phyloP scores from a whole-genome alignment of 1,140 invertebrate genomes.

The Drosophila setifemur region DNA sequence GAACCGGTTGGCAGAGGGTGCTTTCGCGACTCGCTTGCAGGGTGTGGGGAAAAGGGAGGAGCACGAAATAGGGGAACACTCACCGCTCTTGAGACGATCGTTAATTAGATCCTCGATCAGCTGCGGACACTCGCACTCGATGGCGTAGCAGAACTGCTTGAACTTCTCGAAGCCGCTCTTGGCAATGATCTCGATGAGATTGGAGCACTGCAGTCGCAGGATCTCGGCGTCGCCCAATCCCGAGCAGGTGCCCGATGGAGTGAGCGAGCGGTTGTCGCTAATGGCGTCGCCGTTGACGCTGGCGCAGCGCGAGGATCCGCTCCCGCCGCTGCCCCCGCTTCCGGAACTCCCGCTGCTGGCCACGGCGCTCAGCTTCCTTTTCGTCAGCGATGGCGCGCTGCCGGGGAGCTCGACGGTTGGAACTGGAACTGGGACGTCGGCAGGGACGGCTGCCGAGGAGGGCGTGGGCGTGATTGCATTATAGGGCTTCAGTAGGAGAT shows the following conservation, averaged over 20 bases:
- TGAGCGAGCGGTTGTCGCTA: conserved; percentile 74
- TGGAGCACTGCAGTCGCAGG: conserved; percentile 66
- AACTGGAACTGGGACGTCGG: conserved; percentile 3
- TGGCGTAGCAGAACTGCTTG: conserved; percentile 84
- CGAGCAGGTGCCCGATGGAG: conserved; percentile 36
- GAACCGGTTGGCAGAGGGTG: conserved; percentile 54
- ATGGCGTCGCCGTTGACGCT: conserved; percentile 72
- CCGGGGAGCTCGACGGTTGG: conserved; percentile 40
- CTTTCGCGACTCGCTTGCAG: neutral
- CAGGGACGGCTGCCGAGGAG: conserved; percentile 6
- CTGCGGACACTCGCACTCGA: conserved; percentile 84
- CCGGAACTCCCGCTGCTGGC: conserved; percentile 65
- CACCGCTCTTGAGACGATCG: conserved; percentile 81
- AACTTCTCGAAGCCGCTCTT: conserved; percentile 84
- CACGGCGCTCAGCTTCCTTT: conserved; percentile 71
- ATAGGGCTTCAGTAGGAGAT: conserved; percentile 69
- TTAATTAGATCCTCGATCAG: conserved; percentile 83
- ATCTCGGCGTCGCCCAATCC: conserved; percentile 72
- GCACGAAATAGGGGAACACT: conserved; percentile 29
- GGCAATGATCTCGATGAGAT: conserved; percentile 84
- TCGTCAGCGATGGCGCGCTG: conserved; percentile 67
- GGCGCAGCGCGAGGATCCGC: conserved; percentile 64
- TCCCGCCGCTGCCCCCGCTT: conserved; percentile 59
- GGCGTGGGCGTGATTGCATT: conserved; percentile 19
- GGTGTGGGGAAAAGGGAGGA: neutral